Conservation (phyloP, 1,140 invertebrate genomes). For the Dufourea novaeangliae region DNA sequence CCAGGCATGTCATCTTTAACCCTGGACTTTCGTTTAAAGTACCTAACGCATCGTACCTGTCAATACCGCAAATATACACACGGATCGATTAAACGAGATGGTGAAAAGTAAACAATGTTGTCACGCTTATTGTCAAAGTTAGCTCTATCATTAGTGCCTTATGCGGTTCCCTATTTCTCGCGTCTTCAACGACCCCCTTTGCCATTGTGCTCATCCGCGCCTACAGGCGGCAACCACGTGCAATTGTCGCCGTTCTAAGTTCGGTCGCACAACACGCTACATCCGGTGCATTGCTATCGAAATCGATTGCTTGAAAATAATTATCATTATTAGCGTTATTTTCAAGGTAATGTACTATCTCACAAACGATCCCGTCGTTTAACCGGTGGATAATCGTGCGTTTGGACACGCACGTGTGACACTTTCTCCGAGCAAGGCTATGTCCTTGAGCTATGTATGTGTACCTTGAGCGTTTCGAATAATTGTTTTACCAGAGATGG, state of each 20-base stretch:
- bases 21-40: neutral
- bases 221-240: no score
- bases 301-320: no score
- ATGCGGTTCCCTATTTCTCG: neutral
- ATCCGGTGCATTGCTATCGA: no score
- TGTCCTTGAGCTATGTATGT: neutral
- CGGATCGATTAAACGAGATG: neutral
- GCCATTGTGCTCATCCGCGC: no score
- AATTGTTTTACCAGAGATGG: no score
- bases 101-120: neutral
- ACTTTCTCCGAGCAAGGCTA: neutral
- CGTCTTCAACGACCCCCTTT: neutral
- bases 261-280: no score
- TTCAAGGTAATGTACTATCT: no score
- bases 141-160: constrained; percentile 23
- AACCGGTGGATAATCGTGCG: no score
- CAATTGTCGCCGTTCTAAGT: no score
- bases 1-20: neutral
- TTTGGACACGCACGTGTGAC: neutral
- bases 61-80: neutral
- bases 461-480: neutral
- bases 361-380: no score
- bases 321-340: no score
- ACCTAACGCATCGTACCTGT: neutral
- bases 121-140: constrained; percentile 20